Percentiles rank a stretch among this genome's conserved stretches.
Conservation (phyloP, 2,113 vertebrate genomes). For the Sialia sialis region DNA sequence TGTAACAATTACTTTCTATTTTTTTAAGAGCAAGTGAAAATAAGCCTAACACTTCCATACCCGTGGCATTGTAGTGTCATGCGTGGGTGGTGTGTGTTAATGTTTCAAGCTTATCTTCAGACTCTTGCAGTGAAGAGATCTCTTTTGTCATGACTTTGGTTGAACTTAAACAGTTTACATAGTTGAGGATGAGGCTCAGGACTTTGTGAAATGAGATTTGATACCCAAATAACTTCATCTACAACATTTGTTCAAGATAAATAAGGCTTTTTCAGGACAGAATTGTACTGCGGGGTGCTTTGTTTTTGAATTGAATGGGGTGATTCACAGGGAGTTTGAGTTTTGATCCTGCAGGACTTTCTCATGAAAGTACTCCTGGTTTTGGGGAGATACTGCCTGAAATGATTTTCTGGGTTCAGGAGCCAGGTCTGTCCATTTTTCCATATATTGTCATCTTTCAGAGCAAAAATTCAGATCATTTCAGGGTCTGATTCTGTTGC, state of each 20-base stretch:
- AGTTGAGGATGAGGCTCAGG: background rate
- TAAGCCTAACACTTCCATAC: background rate
- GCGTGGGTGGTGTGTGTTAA: background rate
- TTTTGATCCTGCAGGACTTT: background rate
- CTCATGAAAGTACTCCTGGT: background rate
- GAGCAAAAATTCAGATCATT: background rate
- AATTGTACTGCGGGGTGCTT: background rate
- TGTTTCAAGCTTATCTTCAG: background rate
- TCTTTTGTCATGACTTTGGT: background rate
- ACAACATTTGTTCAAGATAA: background rate
- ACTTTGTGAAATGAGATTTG: conserved; percentile 8
- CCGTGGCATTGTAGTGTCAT: fast-evolving
- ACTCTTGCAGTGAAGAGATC: background rate
- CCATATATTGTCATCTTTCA: background rate
- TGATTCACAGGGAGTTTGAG: background rate
- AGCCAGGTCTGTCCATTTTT: background rate
- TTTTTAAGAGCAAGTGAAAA: background rate
- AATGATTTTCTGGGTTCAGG: background rate
- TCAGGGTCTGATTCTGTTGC: background rate
- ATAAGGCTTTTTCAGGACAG: background rate
- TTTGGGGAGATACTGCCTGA: background rate
- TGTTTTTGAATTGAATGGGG: background rate
- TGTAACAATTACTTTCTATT: background rate
- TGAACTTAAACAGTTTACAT: background rate
- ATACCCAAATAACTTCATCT: background rate